Evolutionary conservation across 2,113 vertebrate genomes (phyloP).

Genomic region (Alligator sinensis): DNA sequence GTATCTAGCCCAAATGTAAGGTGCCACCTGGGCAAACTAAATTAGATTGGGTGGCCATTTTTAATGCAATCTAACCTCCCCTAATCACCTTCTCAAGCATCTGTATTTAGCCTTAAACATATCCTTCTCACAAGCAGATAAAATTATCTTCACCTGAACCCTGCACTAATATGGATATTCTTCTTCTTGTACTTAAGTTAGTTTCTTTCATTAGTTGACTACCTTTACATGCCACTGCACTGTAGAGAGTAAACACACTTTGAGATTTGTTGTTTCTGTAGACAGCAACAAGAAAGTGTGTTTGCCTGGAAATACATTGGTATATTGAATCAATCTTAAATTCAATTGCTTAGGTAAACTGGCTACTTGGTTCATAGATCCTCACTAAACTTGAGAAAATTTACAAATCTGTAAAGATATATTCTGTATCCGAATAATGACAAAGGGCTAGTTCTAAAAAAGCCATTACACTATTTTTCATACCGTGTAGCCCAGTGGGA

Average conservation of each 20-base stretch:
- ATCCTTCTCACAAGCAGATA: too few species aligned
- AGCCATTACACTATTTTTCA: rapidly evolving
- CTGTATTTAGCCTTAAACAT: too few species aligned
- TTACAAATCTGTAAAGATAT: not conserved
- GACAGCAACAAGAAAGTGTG: not conserved
- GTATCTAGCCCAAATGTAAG: too few species aligned
- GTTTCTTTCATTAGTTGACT: too few species aligned
- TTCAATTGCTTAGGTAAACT: not conserved
- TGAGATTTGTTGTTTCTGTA: not conserved
- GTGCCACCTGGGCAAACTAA: too few species aligned
- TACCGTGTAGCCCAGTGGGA: rapidly evolving
- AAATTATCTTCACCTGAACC: too few species aligned
- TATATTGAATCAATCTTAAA: not conserved
- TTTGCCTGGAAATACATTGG: not conserved
- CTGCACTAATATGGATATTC: too few species aligned
- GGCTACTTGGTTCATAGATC: not conserved
- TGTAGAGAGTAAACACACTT: not conserved
- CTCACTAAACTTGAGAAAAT: not conserved
- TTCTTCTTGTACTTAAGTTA: too few species aligned
- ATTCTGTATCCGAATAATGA: not conserved
- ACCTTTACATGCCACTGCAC: too few species aligned
- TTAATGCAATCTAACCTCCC: too few species aligned
- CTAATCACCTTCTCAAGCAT: too few species aligned
- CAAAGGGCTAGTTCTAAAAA: not conserved
- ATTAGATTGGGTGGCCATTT: too few species aligned